A percentile compares a stretch with the other conserved stretches of the same genome.
Conservation (phyloP, 2,113 vertebrate species). For the Phoenicopterus ruber region DNA sequence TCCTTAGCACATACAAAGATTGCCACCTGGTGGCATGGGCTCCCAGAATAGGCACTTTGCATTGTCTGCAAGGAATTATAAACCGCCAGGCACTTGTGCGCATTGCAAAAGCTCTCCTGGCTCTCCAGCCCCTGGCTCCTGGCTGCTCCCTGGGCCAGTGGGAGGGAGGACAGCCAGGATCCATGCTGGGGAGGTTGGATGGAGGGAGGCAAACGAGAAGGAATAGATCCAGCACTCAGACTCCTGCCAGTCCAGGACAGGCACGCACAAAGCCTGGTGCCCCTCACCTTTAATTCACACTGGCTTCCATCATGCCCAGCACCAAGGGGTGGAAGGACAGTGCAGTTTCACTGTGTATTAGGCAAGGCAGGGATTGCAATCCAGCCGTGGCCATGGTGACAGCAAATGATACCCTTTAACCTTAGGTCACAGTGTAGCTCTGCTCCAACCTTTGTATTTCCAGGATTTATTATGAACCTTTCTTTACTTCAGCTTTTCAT, state of each 20-base stretch:
- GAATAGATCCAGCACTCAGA: background rate
- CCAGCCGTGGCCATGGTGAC: background rate
- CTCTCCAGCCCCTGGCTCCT: accelerated
- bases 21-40: conserved; percentile 30
- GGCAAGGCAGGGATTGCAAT: background rate
- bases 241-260: background rate
- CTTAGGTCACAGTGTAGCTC: background rate
- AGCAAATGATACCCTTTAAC: background rate
- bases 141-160: background rate
- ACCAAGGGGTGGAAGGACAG: background rate
- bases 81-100: background rate
- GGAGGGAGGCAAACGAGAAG: background rate
- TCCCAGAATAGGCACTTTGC: background rate
- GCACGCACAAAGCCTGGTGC: background rate
- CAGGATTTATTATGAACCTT: background rate
- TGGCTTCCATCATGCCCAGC: background rate
- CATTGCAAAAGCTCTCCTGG: background rate
- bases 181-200: background rate
- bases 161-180: background rate
- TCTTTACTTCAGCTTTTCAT: background rate
- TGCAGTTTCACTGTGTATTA: background rate
- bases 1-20: background rate
- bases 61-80: background rate
- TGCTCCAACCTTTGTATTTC: background rate
- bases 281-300: background rate